Percentiles rank a stretch among this genome's conserved stretches.
These are phyloP conservation scores for Pipistrellus pipistrellus DNA, from an alignment of 2,797 vertebrate genomes.

Conservation along the genomic window DNA sequence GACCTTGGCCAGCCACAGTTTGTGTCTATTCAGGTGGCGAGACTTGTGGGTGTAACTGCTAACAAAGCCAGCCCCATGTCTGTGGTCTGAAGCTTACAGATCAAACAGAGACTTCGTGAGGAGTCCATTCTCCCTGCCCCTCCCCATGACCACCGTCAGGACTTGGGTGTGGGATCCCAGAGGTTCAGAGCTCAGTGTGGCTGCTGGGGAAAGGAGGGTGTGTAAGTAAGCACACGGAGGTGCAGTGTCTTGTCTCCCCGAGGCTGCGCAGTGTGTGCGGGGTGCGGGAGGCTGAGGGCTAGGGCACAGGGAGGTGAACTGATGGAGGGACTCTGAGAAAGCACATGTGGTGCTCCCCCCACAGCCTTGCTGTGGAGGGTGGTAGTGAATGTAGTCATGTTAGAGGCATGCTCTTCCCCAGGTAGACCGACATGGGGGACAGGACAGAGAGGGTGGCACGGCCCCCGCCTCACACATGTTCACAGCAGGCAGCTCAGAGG, in stretches of 20 bases:
- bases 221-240: neutral
- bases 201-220: neutral
- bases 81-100: neutral
- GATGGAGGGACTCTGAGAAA: neutral
- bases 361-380: neutral
- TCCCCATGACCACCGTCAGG: neutral
- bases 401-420: neutral
- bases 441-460: too few species aligned
- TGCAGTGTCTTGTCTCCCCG: neutral
- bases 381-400: neutral
- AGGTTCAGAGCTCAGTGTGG: neutral
- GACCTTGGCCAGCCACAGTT: neutral
- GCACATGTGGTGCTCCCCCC: neutral
- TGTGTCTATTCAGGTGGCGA: neutral
- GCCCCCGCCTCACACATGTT: neutral
- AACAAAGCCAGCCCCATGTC: neutral
- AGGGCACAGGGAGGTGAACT: neutral
- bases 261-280: neutral
- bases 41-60: neutral
- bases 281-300: too few species aligned
- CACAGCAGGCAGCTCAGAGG: neutral
- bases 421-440: neutral
- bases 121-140: neutral
- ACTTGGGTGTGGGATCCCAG: neutral
- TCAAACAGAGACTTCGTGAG: neutral